Evolutionary conservation across 2,888 invertebrate species (phyloP), one percentile per base, ranked within the genome.

Genomic region (Lochmaea crataegi): DNA sequence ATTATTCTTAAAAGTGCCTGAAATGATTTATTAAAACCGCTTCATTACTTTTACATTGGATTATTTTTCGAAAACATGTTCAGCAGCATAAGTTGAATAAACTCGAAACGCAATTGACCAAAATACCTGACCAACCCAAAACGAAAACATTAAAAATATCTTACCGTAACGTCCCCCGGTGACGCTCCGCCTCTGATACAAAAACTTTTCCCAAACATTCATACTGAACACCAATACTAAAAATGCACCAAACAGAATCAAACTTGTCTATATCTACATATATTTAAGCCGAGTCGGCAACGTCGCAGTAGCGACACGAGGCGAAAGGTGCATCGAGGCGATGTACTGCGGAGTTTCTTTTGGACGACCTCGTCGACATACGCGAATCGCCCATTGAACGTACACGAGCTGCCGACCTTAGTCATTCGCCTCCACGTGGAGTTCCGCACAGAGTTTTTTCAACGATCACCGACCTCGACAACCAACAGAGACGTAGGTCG

Each of bases 401-500:
- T 87, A 89, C 90, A 90, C 90, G 90, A 89, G 90, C 88, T 84
- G 22, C 60, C 65, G 72, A 73, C 85, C 87, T 75, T 82, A 84
- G 87, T 87, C 83, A 82, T 80, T 83, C 84, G 87, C 88, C 89
- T 87, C 88, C 89, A 89, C 88, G 88, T 87, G 88, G 85, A 82
- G 81, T 79, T 82, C 80, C 83, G 82, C 79, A 79, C 79, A 18
- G 80, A 83, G 81, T 84, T 86, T 86, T 88, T 87, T 86, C 87
- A 87, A 87, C 88, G 89, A 89, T 88, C 90, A 88, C 89, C 89
- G 90, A 90, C 90, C 90, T 90, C 90, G 89, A 87, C 90, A 90
- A 90, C 89, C 86, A 87, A 77, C 83, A 88, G 87, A 88, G 88
- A 87, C 89, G 89, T 90, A 89, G 88, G 89, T 86, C 87, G 85